phyloP scores from a whole-genome alignment of 2,888 invertebrate species.

The Malthinus seriepunctatus region DNA sequence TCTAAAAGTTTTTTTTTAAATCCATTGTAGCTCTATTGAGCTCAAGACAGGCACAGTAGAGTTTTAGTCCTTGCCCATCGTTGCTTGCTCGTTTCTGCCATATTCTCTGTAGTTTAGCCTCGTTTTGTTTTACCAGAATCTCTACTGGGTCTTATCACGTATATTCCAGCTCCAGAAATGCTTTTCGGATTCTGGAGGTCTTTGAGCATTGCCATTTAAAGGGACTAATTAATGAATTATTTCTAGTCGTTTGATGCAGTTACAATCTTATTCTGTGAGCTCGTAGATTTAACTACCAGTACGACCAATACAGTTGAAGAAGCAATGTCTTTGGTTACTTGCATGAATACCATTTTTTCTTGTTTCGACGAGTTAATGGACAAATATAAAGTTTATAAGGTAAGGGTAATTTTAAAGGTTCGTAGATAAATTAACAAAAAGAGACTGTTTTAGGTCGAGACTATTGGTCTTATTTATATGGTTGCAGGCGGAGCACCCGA shows the following conservation, averaged over 20 bases:
- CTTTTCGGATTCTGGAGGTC: too few relatives aligned
- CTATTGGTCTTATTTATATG: slow-evolving; percentile 88
- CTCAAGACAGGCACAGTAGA: too few relatives aligned
- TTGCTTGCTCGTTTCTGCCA: too few relatives aligned
- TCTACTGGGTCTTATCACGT: too few relatives aligned
- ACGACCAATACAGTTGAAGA: slow-evolving; percentile 58
- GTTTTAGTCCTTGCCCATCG: too few relatives aligned
- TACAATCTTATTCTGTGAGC: slow-evolving; percentile 76
- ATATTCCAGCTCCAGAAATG: too few relatives aligned
- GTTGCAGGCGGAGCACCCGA: slow-evolving; percentile 87
- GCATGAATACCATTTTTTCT: slow-evolving; percentile 83
- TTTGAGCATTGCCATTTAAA: too few relatives aligned
- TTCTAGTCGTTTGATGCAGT: slow-evolving; percentile 73
- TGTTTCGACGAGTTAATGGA: slow-evolving; percentile 82
- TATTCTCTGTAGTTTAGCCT: too few relatives aligned
- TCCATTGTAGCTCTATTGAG: too few relatives aligned
- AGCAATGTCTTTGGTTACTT: slow-evolving; percentile 76
- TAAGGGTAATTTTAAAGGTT: slow-evolving; percentile 43
- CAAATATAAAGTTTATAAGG: slow-evolving; percentile 83
- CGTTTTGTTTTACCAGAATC: too few relatives aligned
- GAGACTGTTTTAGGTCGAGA: slow-evolving; percentile 72
- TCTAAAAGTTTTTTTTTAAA: too few relatives aligned
- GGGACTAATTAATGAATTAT: slow-evolving; percentile 25
- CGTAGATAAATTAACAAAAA: neutral
- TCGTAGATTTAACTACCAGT: slow-evolving; percentile 61